These are phyloP conservation scores for Salarias fasciatus DNA, from an alignment of 2,797 vertebrate genomes.

Conservation along the genomic window DNA sequence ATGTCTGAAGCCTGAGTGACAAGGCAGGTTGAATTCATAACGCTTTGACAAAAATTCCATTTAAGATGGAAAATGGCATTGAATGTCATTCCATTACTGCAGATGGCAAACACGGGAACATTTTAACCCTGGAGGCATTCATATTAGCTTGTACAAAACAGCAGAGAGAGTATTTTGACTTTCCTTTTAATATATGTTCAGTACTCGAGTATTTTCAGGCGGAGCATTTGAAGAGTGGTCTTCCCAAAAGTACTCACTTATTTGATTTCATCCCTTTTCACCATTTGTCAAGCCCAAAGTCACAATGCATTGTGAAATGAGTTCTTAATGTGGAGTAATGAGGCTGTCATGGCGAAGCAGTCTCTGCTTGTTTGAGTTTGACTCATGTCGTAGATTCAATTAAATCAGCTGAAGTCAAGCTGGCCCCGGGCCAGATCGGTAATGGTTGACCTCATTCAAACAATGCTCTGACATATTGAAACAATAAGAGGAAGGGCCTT, in stretches of 20 bases:
- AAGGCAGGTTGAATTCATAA: constrained; percentile 78
- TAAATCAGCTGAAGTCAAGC: constrained; percentile 83
- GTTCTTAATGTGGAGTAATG: constrained; percentile 85
- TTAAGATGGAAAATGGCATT: constrained; percentile 76
- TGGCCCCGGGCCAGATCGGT: constrained; percentile 80
- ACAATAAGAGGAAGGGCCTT: constrained; percentile 84
- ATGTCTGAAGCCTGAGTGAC: constrained; percentile 71
- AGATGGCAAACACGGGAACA: constrained; percentile 70
- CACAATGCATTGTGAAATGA: constrained; percentile 82
- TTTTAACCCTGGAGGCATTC: constrained; percentile 76
- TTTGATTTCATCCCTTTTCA: constrained; percentile 77
- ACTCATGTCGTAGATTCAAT: constrained; percentile 84
- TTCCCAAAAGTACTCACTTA: constrained; percentile 72
- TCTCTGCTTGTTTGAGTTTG: constrained; percentile 84
- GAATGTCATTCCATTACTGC: constrained; percentile 78
- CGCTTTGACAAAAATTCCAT: constrained; percentile 76
- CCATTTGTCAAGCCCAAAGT: constrained; percentile 79
- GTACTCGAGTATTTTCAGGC: constrained; percentile 44
- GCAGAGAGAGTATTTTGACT: constrained; percentile 32
- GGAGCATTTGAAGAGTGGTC: constrained; percentile 52
- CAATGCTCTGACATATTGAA: constrained; percentile 84
- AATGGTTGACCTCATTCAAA: constrained; percentile 85
- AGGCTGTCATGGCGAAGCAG: constrained; percentile 81
- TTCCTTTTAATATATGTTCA: constrained; percentile 45
- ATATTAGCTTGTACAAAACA: constrained; percentile 71